Percentiles rank a stretch among this genome's conserved stretches.
phyloP scores from a whole-genome alignment of 2,797 vertebrate genomes.

The Halcyon leucocephala region DNA sequence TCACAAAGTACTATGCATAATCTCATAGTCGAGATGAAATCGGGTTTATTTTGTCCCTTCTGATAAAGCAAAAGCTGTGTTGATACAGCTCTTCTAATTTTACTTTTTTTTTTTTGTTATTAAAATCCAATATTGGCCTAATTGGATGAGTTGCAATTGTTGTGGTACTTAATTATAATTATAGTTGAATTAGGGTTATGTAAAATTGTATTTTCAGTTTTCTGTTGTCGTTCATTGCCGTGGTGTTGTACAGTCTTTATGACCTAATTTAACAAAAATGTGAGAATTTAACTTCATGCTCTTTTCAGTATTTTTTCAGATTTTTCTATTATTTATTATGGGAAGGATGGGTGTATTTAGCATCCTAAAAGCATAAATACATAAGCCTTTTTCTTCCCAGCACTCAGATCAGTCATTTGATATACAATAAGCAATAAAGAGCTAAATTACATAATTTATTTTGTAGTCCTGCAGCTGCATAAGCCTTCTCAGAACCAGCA shows the following conservation, averaged over 20 bases:
- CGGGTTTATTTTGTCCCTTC: background rate
- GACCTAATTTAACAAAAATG: background rate
- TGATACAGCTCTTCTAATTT: background rate
- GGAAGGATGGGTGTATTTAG: background rate
- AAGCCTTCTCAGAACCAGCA: background rate
- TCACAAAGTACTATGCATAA: background rate
- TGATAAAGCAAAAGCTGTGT: slow-evolving; percentile 16
- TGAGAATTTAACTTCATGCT: background rate
- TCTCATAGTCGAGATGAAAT: background rate
- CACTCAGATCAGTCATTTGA: background rate
- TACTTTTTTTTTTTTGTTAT: background rate
- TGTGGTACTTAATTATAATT: background rate
- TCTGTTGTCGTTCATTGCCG: background rate
- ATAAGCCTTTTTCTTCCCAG: background rate
- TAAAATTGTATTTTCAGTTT: background rate
- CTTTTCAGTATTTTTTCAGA: background rate
- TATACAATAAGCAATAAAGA: background rate
- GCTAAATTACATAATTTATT: background rate
- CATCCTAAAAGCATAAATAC: background rate
- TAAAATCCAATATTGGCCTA: background rate
- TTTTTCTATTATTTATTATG: background rate
- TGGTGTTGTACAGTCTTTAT: background rate
- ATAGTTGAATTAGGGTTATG: background rate
- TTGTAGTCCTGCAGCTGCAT: background rate
- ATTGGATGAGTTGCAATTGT: background rate